A percentile compares a stretch with the other conserved stretches of the same genome.
These are phyloP conservation scores for Schizopygopsis malacanthus DNA, from an alignment of 2,797 vertebrate species.

Conservation along the genomic window DNA sequence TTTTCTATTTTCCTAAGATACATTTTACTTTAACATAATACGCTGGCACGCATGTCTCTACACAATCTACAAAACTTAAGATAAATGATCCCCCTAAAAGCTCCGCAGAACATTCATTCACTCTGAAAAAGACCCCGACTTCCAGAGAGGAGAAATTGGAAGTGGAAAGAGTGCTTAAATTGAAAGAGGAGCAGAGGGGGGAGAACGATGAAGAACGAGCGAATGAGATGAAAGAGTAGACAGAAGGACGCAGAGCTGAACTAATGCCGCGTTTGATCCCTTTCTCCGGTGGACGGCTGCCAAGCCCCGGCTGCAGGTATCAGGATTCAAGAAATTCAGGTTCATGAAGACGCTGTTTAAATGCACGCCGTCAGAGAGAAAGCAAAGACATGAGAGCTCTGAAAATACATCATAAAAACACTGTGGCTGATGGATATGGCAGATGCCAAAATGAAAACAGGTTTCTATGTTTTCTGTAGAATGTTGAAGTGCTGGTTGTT, in stretches of 20 bases:
- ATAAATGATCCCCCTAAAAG: constrained; percentile 40
- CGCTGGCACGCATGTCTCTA: not conserved
- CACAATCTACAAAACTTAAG: not conserved
- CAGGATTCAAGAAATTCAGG: constrained; percentile 69
- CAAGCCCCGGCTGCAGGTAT: constrained; percentile 57
- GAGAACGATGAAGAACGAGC: constrained; percentile 3
- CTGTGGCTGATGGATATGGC: not conserved
- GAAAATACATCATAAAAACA: not conserved
- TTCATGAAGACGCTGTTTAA: constrained; percentile 66
- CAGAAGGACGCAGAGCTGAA: constrained; percentile 70
- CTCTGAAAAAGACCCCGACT: constrained; percentile 42
- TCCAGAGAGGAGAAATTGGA: constrained; percentile 44
- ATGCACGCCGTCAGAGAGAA: constrained; percentile 50
- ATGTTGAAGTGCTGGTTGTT: not conserved
- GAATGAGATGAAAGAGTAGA: constrained; percentile 73
- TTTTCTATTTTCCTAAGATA: constrained; percentile 9
- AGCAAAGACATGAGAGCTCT: constrained; percentile 15
- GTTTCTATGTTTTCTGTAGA: not conserved
- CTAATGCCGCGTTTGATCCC: constrained; percentile 73
- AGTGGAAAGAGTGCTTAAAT: constrained; percentile 18
- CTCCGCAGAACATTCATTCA: constrained; percentile 23
- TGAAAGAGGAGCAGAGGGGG: constrained; percentile 20
- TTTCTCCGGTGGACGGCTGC: constrained; percentile 63
- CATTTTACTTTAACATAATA: not conserved
- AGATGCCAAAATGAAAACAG: not conserved